Evolutionary conservation across 2,888 invertebrate genomes (phyloP), one percentile per base, ranked within the genome.

Genomic region (Microplitis deprimator): DNA sequence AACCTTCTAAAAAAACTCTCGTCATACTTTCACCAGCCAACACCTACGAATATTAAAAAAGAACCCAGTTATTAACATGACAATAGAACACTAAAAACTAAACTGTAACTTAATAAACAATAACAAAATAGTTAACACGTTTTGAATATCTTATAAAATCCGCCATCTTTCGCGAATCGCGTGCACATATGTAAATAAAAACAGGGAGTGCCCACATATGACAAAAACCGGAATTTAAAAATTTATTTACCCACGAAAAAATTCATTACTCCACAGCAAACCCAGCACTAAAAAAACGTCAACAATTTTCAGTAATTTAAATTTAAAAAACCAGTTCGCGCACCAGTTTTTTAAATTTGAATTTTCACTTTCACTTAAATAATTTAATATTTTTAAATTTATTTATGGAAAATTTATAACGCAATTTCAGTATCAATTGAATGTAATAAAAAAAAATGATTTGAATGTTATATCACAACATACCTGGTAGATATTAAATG

Each of bases 131-230:
- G n/a, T 64, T 29, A 65, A 50, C 62, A 16, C 13, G 39, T 65
- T 65, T 41, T 64, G 38, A n/a, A 70, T 41, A n/a, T 17, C 0
- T 29, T 29, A 29, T 29, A 29, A 29, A 29, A 62, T 60, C 77
- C 77, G 77, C 77, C 77, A 77, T 77, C 69, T 77, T 77, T 70
- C 50, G 38, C 17, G 65, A 70, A 67, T 72, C 61, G 40, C 50
- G 50, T 61, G 41, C 20, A 59, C 16, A 40, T 76, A 70, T 59
- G 73, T 73, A 77, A 76, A 76, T 68, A 74, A 75, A 79, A 79
- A 79, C 73, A 76, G 77, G 79, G 79, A 79, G 79, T 79, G 79
- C 59, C 79, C 79, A 41, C 65, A 59, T 20, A 59, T 50, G 60
- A 61, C 20, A 50, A 68, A 74, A 68, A 67, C 41, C n/a, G 16